Conservation (phyloP, 2,888 invertebrate genomes). For the Meta bourneti region DNA sequence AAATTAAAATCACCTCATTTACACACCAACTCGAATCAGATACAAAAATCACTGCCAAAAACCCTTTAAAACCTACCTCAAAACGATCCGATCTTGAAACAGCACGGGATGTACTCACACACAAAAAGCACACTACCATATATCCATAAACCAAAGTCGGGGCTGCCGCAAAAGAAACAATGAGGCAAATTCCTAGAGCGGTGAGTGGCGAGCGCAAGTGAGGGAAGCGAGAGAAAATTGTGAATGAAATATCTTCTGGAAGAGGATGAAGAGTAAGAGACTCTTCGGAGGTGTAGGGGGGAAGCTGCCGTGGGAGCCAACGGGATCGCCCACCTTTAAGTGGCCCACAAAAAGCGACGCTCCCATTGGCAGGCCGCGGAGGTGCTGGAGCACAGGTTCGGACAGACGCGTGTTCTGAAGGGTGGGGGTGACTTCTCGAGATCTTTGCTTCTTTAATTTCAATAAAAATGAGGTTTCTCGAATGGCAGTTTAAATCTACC, state of each 20-base stretch:
- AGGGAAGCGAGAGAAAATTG: conserved; percentile 49
- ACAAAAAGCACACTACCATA: not conserved
- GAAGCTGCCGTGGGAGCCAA: conserved; percentile 34
- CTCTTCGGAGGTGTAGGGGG: not conserved
- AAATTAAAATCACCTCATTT: too few species aligned
- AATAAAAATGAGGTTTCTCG: too few species aligned
- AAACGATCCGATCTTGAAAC: not conserved
- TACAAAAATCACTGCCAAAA: not conserved
- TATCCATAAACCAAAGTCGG: not conserved
- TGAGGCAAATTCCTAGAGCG: not conserved
- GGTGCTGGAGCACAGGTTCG: not conserved
- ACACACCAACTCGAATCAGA: too few species aligned
- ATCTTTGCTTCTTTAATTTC: too few species aligned
- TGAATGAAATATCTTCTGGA: conserved; percentile 49
- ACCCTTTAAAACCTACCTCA: not conserved
- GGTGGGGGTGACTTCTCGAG: too few species aligned
- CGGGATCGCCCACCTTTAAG: conserved; percentile 64
- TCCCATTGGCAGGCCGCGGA: conserved; percentile 43
- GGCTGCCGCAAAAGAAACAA: not conserved
- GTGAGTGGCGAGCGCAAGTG: not conserved
- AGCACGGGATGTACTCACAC: not conserved
- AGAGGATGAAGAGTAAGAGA: conserved; percentile 58
- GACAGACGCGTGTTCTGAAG: not conserved
- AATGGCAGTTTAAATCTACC: too few species aligned
- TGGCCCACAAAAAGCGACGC: conserved; percentile 51